Conservation (phyloP, 2,888 invertebrate species). For the Mylabris sibirica region DNA sequence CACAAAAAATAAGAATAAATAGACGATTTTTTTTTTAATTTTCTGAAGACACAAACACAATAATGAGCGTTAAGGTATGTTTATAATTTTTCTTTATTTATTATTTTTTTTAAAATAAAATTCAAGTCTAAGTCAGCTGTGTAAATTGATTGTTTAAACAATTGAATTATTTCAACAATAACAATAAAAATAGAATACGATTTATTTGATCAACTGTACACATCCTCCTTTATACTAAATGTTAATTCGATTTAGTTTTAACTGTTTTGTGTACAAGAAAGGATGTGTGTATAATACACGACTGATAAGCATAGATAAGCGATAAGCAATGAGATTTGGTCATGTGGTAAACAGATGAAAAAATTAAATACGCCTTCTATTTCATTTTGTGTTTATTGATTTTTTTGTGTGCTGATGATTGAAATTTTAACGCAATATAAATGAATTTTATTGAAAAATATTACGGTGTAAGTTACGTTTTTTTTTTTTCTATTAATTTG, state of each 20-base stretch:
- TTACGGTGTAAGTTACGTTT: slow-evolving; percentile 2
- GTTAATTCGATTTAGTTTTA: background rate
- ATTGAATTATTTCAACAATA: background rate
- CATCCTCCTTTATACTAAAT: background rate
- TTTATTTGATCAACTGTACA: no score
- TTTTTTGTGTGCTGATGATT: no score
- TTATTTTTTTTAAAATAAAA: background rate
- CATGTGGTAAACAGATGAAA: no score
- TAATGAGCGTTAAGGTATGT: slow-evolving; percentile 45
- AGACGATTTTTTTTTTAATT: background rate
- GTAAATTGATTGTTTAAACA: background rate
- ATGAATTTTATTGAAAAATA: slow-evolving; percentile 13
- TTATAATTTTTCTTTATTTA: no score
- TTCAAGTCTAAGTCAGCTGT: background rate
- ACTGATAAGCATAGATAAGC: no score
- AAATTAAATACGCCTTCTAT: no score
- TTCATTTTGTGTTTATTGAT: no score
- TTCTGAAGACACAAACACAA: slow-evolving; percentile 10
- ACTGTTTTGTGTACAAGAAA: no score
- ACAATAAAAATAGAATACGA: no score
- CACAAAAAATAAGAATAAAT: background rate
- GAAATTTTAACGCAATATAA: no score
- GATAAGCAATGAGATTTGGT: no score
- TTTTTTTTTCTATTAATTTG: background rate
- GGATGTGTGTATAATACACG: no score